phyloP scores from a whole-genome alignment of 2,888 invertebrate genomes.

The Tachina fera region DNA sequence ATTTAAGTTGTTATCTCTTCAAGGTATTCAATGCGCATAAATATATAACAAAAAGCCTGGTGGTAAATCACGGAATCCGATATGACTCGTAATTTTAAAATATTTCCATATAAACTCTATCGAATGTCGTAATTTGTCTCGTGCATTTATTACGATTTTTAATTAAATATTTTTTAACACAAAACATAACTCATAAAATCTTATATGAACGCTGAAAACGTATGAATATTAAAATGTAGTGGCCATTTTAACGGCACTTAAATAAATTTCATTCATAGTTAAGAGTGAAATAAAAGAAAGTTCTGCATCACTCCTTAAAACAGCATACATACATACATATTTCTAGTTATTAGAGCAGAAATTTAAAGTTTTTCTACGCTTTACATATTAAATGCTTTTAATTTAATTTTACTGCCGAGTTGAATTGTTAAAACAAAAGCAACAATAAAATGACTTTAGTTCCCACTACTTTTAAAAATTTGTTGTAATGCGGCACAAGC shows the following conservation, averaged over 20 bases:
- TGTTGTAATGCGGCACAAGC: not conserved
- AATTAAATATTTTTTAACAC: not conserved
- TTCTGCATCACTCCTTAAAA: conserved; percentile 5
- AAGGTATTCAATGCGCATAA: too few relatives aligned
- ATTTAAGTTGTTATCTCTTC: too few relatives aligned
- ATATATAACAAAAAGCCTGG: too few relatives aligned
- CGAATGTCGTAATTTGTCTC: too few relatives aligned
- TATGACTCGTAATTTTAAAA: too few relatives aligned
- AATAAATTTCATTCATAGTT: conserved; percentile 4
- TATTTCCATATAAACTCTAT: too few relatives aligned
- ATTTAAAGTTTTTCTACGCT: conserved; percentile 1
- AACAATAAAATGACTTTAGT: not conserved
- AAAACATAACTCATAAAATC: not conserved
- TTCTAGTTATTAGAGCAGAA: conserved; percentile 65
- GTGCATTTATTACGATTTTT: too few relatives aligned
- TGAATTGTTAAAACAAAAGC: conserved; percentile 15
- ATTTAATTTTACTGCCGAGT: conserved; percentile 14
- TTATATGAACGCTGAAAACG: not conserved
- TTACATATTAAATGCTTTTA: conserved; percentile 41
- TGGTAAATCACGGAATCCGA: too few relatives aligned
- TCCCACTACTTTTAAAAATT: not conserved
- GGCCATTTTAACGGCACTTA: not conserved
- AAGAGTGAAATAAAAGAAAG: not conserved
- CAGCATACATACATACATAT: conserved; percentile 12
- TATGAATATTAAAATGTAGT: not conserved